Percentiles rank a stretch among this genome's conserved stretches.
These are phyloP conservation scores for Norana najaformis DNA, from an alignment of 2,888 invertebrate species.

Conservation along the genomic window DNA sequence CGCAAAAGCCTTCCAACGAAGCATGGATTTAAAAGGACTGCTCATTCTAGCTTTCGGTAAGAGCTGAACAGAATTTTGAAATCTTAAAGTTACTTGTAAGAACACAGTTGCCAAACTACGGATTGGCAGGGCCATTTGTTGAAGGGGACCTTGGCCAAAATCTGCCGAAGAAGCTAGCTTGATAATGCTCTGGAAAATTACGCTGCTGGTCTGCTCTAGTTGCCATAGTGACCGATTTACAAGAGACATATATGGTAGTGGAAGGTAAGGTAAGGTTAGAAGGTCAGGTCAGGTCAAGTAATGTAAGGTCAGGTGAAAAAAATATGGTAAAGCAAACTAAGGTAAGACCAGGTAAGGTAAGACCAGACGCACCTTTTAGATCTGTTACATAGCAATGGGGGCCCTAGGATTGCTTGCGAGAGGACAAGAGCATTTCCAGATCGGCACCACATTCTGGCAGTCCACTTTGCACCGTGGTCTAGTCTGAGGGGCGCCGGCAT, in stretches of 20 bases:
- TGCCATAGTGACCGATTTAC: neutral
- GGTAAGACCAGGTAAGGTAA: neutral
- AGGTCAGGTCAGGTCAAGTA: no score
- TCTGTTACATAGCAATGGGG: no score
- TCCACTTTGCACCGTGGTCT: no score
- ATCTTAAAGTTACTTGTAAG: neutral
- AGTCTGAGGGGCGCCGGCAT: no score
- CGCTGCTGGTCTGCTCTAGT: neutral
- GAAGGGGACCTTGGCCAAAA: neutral
- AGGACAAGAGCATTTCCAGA: no score
- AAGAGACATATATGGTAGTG: neutral
- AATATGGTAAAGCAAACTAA: neutral
- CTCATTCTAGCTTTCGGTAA: neutral
- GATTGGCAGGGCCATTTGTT: no score
- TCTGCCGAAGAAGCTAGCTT: neutral
- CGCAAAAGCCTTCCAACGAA: neutral
- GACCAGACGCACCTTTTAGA: no score
- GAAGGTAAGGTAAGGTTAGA: neutral
- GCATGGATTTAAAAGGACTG: neutral
- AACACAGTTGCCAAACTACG: neutral
- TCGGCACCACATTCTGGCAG: no score
- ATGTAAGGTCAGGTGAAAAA: neutral
- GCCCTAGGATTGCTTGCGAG: no score
- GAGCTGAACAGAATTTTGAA: neutral
- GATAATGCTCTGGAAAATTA: neutral